Evolutionary conservation across 2,888 invertebrate genomes (phyloP).

Genomic region (Tetranychus truncatus): DNA sequence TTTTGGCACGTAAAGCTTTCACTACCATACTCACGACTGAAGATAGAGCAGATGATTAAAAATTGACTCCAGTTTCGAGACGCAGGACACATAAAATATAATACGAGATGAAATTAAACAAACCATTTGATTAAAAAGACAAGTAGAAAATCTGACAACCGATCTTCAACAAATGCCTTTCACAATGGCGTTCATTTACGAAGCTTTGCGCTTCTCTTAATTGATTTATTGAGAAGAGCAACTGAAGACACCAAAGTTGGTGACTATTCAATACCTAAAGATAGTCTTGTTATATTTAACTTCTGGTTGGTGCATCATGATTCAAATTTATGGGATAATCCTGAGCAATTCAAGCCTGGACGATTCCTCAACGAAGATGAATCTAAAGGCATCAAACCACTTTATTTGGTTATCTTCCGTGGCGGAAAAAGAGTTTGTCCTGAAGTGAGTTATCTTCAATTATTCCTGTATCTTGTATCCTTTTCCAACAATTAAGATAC

Average conservation of each 20-base stretch:
- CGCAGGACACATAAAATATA: no score
- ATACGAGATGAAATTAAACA: no score
- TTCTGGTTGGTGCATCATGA: neutral
- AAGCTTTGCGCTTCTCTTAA: no score
- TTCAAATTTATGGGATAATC: neutral
- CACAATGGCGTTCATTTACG: neutral
- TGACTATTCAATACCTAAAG: slow-evolving; percentile 1
- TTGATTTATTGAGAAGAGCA: neutral
- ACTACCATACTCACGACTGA: slow-evolving; percentile 42
- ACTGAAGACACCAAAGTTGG: neutral
- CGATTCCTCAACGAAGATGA: slow-evolving; percentile 8
- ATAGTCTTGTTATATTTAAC: neutral
- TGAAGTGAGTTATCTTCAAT: slow-evolving; percentile 3
- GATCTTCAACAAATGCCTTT: neutral
- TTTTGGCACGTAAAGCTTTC: slow-evolving; percentile 22
- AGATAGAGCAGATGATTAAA: slow-evolving; percentile 55
- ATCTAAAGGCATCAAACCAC: neutral
- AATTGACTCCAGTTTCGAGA: slow-evolving; percentile 47
- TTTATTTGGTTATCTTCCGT: slow-evolving; percentile 11
- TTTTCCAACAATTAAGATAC: neutral
- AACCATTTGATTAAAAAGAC: neutral
- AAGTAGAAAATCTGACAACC: neutral
- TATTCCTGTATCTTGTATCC: neutral
- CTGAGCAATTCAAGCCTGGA: slow-evolving; percentile 13
- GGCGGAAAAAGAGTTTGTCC: slow-evolving; percentile 12